A percentile compares a stretch with the other conserved stretches of the same genome.
These are phyloP conservation scores for Echinarachnius parma DNA, from an alignment of 53 echinoderm and acorn worm species.

Conservation along the genomic window DNA sequence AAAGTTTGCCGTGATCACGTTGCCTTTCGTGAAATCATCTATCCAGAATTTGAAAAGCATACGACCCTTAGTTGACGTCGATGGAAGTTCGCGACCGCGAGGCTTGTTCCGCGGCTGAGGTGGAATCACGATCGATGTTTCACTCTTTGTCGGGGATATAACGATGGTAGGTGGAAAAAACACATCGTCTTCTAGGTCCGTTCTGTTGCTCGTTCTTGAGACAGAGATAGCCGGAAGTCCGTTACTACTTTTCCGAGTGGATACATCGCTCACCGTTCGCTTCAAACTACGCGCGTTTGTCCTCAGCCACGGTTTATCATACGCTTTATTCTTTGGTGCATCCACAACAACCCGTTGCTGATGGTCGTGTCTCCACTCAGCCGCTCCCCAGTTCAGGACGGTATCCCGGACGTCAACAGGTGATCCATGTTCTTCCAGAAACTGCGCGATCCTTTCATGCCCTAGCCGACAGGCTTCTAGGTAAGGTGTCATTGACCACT, in stretches of 20 bases:
- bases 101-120: background rate
- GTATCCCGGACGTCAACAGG: conserved; percentile 58
- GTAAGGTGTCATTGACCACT: conserved; percentile 78
- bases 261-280: conserved; percentile 27
- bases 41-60: conserved; percentile 47
- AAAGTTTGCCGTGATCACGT: conserved; percentile 46
- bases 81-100: background rate
- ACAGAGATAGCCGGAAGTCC: conserved; percentile 13
- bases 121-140: background rate
- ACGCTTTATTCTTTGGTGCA: conserved; percentile 40
- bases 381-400: conserved; percentile 58
- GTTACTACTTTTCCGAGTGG: conserved; percentile 2
- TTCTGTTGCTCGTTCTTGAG: background rate
- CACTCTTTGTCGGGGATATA: conserved; percentile 14
- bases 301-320: conserved; percentile 76
- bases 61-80: conserved; percentile 43
- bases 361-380: conserved; percentile 64
- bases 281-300: conserved; percentile 11
- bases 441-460: conserved; percentile 47
- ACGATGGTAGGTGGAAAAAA: conserved; percentile 12
- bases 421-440: conserved; percentile 55
- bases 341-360: conserved; percentile 36
- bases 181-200: background rate
- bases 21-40: conserved; percentile 1
- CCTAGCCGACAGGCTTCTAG: conserved; percentile 81